Evolutionary conservation across 1,140 invertebrate genomes (phyloP), one percentile per base, ranked within the genome.

Genomic region (Aricia agestis): DNA sequence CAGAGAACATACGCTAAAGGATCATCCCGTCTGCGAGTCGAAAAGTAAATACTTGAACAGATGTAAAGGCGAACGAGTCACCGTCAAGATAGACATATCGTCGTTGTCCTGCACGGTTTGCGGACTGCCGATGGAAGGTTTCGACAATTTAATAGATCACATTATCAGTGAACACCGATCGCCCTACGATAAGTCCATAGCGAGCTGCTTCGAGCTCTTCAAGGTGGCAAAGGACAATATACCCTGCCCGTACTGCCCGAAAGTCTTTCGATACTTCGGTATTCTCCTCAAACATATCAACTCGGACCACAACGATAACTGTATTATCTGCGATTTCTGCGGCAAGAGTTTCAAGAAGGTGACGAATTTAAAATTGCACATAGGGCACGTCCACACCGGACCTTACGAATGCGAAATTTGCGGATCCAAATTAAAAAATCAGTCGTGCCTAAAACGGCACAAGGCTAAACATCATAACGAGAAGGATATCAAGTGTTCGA

Each of bases 271-370:
- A 36, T 91, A 89, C 65, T 91, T 90, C 52, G 79, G 79, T 0
- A 84, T 80, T 0, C 70, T 91, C 4, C 70, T 89, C 9, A 74
- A 82, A 0, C 89, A 91, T 67, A 80, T 88, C 10, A 88, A 89
- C 67, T 78, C 82, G 0, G 86, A 82, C 19, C 89, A 91, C 57
- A 85, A 78, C 69, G 81, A 86, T 18, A 87, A 87, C 66, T 85
- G 82, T 15, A 79, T 74, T 36, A 86, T 91, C n/a, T 91, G 87
- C 61, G 84, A 86, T 72, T 85, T 84, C 65, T 91, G 89, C 66
- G 89, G 89, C 0, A 81, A 83, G 0, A 81, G 76, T 70, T 91
- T 89, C 61, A 79, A 79, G 9, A 88, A 79, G 17, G 80, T 79
- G 0, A 69, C 79, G 0, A 90, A 89, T 81, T 77, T 90, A 13